These are phyloP conservation scores for Spodoptera litura DNA, from an alignment of 1,140 invertebrate species.

Conservation along the genomic window DNA sequence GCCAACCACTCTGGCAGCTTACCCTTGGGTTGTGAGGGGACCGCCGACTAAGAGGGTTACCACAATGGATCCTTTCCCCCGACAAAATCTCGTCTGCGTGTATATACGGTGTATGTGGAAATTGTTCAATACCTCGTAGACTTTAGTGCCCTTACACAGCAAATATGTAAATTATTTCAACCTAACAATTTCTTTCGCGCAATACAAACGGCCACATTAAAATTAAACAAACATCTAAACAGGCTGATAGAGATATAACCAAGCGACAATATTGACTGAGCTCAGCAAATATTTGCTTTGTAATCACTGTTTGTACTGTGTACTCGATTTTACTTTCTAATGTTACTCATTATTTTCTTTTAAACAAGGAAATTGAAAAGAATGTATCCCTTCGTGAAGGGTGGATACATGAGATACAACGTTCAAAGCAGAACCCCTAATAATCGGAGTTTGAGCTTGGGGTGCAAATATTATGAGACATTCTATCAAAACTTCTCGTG, in stretches of 20 bases:
- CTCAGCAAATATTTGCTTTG: constrained; percentile 27
- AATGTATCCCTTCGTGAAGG: constrained; percentile 42
- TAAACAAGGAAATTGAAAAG: constrained; percentile 52
- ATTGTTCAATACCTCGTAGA: constrained; percentile 16
- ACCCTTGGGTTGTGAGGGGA: constrained; percentile 63
- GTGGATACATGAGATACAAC: constrained; percentile 54
- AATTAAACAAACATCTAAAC: constrained; percentile 25
- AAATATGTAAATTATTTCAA: constrained; percentile 25
- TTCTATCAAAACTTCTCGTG: constrained; percentile 48
- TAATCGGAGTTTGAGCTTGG: constrained; percentile 46
- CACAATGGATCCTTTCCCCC: constrained; percentile 76
- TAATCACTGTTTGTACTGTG: constrained; percentile 19
- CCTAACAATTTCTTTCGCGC: not conserved
- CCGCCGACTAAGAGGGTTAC: constrained; percentile 71
- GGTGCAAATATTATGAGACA: constrained; percentile 51
- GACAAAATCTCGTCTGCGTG: constrained; percentile 67
- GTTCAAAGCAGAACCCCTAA: constrained; percentile 51
- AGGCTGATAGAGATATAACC: constrained; percentile 12
- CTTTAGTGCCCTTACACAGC: not conserved
- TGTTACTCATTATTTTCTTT: constrained; percentile 45
- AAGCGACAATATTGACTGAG: constrained; percentile 6
- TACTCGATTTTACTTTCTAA: constrained; percentile 9
- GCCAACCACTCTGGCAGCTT: constrained; percentile 56
- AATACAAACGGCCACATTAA: constrained; percentile 3
- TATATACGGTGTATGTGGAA: constrained; percentile 28